Evolutionary conservation across 2,797 vertebrate species (phyloP), one percentile per base, ranked within the genome.

Genomic region (Lepus oiostolus): DNA sequence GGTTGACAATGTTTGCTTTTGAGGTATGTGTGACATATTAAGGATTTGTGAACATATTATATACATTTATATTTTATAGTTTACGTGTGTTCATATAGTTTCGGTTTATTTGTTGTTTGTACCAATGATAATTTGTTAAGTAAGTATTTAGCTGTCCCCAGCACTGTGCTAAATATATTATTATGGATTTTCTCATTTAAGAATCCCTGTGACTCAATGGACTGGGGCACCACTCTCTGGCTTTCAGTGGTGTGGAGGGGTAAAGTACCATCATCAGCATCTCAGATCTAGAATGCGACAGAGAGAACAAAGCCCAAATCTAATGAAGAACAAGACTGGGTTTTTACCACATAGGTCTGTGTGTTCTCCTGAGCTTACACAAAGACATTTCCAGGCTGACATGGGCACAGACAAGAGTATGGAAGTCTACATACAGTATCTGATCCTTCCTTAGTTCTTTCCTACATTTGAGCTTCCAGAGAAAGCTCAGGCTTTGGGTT

Each of bases 401-500:
- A 9, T 1, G 12, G 35, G 4, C 63, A 68, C 26, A 58, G 19
- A 9, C 0, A 35, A 11, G 13, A 24, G 1, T 60, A 0, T 2
- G 0, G 24, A 6, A 82, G 74, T 75, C 22, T 5, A 74, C 2
- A n/a, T 77, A 10, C 28, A 24, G 6, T 24, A 52, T 24, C 4
- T 24, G n/a, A 19, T 12, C 35, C 35, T 60, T 67, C 6, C 3
- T 71, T 24, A 14, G 24, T 24, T 81, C 11, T 16, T 47, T 32
- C 28, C 30, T 91, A 4, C 58, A 38, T 17, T 14, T 38, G 32
- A 21, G n/a, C 4, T 85, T 42, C 11, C 24, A 17, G 26, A 24
- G 22, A 81, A 74, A 58, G 21, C 16, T 4, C 5, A 1, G 10
- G 21, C 6, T 50, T 5, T 21, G 52, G 75, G 14, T 3, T 13